Evolutionary conservation across 1,140 invertebrate genomes (phyloP), one percentile per base, ranked within the genome.

Genomic region (Dreissena rostriformis): DNA sequence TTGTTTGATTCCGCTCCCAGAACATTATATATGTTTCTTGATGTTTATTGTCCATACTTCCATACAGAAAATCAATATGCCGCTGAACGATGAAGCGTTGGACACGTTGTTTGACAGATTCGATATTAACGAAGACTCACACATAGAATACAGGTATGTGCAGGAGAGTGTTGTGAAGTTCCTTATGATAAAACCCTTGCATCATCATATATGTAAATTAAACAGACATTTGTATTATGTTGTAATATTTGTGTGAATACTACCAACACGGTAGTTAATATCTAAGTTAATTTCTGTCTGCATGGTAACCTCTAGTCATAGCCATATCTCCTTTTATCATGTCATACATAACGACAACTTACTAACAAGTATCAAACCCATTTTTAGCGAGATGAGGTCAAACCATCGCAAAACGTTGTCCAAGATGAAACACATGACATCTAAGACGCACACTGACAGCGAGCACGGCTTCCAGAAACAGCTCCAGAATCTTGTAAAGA

Each of bases 71-170:
- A 77, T 86, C n/a, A 86, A 86, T 52, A 82, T 86, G 83, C 66
- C 80, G 0, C 53, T 88, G 26, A 61, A 75, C 0, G 80, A 86
- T 6, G 87, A 84, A 10, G 83, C 80, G 7, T 55, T 88, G 6
- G 79, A 86, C 22, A 39, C 70, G 14, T 61, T 86, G 26, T 85
- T 88, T 76, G 24, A 82, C 19, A 85, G 83, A 61, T 39, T 86
- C 17, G 87, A 88, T 65, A n/a, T 72, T 11, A 73, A 88, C 52
- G 57, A 76, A 5, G 85, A 82, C 63, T 67, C 78, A 17, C 29
- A 24, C 12, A 80, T 88, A 26, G 87, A 88, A 75, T 70, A 85
- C 51, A 61, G 78, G 86, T 87, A 71, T 79, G 88, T 85, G 26
- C 17, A 24, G 6, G 12, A 63, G 0, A 12, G 14, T 70, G 0